Evolutionary conservation across 2,888 invertebrate species (phyloP), one percentile per base, ranked within the genome.

Genomic region (Copidosoma aretas): DNA sequence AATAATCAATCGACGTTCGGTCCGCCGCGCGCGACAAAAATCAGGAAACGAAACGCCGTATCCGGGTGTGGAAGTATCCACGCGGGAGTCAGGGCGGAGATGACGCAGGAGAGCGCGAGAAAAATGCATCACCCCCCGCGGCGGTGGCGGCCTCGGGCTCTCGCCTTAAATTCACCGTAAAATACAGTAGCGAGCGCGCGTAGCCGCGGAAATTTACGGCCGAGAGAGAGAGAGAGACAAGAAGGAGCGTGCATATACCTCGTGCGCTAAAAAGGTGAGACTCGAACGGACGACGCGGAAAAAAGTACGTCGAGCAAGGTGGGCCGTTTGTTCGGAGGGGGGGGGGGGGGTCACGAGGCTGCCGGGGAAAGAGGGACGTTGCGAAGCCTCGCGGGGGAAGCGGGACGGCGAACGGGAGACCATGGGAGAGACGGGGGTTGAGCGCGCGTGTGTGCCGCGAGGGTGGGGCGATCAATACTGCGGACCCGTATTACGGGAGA

Each of bases 401-500:
- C 1, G 41, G n/a, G 43, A 24, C 43, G 10, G 19, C n/a, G 12
- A 10, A 10, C 21, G 2, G 43, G 21, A 43, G 58, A 17, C 43
- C 43, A 17, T 15, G 43, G 43, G 43, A 17, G 41, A 14, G 43
- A 14, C 8, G 3, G 43, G 43, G 15, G 1, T 1, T 8, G 43
- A 2, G 69, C 61, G 68, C 60, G 72, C 54, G 56, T 60, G 53
- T 43, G 41, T 60, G 53, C 59, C 19, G 60, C 75, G 76, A 79
- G 80, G 79, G 77, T 81, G 81, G 79, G 79, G 76, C 80, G 81
- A 81, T 81, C 81, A 80, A 81, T 81, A 81, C 79, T 58, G 41
- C 58, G 19, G 58, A 39, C 12, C 58, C 58, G 41, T n/a, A n/a
- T n/a, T n/a, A n/a, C n/a, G n/a, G n/a, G n/a, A 41, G 19, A 58